A percentile compares a stretch with the other conserved stretches of the same genome.
phyloP scores from a whole-genome alignment of 2,888 invertebrate species.

The Chouioia cunea region DNA sequence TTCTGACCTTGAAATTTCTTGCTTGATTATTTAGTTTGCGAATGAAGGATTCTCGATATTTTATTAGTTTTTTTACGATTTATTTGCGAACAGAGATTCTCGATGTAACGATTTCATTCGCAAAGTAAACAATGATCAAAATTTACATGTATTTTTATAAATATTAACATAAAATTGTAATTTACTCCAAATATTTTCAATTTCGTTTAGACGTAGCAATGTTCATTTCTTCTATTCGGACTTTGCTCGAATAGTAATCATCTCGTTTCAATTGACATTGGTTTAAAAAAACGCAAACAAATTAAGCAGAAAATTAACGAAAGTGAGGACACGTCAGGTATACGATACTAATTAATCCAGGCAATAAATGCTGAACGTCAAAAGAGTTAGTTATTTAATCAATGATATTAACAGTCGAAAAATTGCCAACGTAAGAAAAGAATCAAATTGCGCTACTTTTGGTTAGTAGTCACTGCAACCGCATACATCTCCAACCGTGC shows the following conservation, averaged over 20 bases:
- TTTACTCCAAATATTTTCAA: constrained; percentile 42
- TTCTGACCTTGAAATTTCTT: constrained; percentile 12
- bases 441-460: constrained; percentile 28
- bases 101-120: constrained; percentile 31
- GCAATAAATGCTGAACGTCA: constrained; percentile 41
- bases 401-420: neutral
- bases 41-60: constrained; percentile 26
- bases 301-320: neutral
- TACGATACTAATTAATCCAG: constrained; percentile 23
- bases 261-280: constrained; percentile 4
- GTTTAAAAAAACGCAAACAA: constrained; percentile 7
- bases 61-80: neutral
- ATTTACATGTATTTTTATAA: constrained; percentile 31
- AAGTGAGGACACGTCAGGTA: constrained; percentile 14
- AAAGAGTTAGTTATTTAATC: constrained; percentile 28
- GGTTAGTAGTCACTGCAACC: constrained; percentile 20
- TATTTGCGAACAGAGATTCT: constrained; percentile 10
- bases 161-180: constrained; percentile 17
- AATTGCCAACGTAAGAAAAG: constrained; percentile 15
- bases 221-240: constrained; percentile 30
- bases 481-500: constrained; percentile 22
- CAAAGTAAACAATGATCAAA: constrained; percentile 41
- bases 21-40: constrained; percentile 37
- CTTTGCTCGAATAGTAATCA: constrained; percentile 20
- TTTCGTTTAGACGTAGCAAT: constrained; percentile 34